Conservation (phyloP, 2,113 vertebrate genomes). For the Tympanuchus pallidicinctus region DNA sequence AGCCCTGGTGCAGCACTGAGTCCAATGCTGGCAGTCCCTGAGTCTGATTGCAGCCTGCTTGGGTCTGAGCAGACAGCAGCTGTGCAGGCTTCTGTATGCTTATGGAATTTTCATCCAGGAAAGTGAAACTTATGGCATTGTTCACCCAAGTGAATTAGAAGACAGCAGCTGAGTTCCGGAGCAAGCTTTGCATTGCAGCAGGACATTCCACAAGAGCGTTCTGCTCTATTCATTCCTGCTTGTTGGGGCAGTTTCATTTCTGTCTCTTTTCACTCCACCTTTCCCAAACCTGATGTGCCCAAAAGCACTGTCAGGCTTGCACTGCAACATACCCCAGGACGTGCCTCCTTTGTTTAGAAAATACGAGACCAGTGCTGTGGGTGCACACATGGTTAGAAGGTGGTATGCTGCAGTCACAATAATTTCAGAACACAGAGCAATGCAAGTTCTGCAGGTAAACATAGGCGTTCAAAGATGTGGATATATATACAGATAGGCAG, state of each 20-base stretch:
- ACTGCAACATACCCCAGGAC: background rate
- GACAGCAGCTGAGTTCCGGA: background rate
- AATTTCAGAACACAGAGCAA: background rate
- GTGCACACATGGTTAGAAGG: background rate
- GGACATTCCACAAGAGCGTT: background rate
- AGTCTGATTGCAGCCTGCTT: background rate
- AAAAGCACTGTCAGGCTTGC: background rate
- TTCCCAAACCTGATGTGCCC: accelerated
- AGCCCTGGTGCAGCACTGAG: background rate
- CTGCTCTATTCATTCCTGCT: background rate
- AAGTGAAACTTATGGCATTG: background rate
- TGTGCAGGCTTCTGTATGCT: background rate
- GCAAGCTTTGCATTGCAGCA: background rate
- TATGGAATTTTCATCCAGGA: background rate
- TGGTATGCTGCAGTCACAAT: accelerated
- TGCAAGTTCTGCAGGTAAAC: background rate
- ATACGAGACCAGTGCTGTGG: accelerated
- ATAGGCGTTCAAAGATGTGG: accelerated
- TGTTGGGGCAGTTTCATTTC: background rate
- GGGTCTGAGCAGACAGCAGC: background rate
- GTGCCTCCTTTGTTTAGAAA: background rate
- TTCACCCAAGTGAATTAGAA: background rate
- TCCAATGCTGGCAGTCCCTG: background rate
- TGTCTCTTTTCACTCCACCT: background rate
- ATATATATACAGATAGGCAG: background rate